Evolutionary conservation across 2,888 invertebrate species (phyloP).

Genomic region (Prenolepis imparis): DNA sequence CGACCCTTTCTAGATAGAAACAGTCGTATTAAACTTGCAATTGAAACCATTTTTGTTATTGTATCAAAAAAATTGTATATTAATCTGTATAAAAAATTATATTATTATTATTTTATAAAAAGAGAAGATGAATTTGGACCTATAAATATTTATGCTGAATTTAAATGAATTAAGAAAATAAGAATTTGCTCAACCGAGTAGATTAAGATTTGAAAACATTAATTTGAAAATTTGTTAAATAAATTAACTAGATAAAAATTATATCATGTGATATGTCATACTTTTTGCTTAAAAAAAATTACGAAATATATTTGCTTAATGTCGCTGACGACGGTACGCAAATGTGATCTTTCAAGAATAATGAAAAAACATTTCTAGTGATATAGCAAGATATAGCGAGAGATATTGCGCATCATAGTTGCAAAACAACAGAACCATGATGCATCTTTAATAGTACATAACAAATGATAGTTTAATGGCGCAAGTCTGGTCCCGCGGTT

Average conservation of each 20-base stretch:
- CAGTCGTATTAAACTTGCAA: not conserved
- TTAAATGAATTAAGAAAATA: not conserved
- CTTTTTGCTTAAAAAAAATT: not conserved
- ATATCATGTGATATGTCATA: not conserved
- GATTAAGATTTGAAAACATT: not conserved
- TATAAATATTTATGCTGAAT: conserved; percentile 15
- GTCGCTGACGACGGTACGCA: not conserved
- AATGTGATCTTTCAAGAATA: not conserved
- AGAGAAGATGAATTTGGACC: not conserved
- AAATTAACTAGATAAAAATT: not conserved
- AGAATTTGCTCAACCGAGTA: not conserved
- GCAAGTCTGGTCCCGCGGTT: not conserved
- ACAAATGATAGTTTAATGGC: conserved; percentile 44
- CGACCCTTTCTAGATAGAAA: not conserved
- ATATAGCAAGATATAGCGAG: not conserved
- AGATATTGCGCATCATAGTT: conserved; percentile 22
- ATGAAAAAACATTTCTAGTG: conserved; percentile 11
- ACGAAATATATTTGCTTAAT: conserved; percentile 4
- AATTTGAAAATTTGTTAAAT: conserved; percentile 10
- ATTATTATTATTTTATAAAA: not conserved
- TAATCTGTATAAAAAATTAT: not conserved
- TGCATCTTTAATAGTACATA: conserved; percentile 38
- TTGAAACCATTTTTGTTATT: not conserved
- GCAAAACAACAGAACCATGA: conserved; percentile 3
- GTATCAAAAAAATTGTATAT: not conserved